phyloP scores from a whole-genome alignment of 2,797 vertebrate species.

The Lateolabrax maculatus region DNA sequence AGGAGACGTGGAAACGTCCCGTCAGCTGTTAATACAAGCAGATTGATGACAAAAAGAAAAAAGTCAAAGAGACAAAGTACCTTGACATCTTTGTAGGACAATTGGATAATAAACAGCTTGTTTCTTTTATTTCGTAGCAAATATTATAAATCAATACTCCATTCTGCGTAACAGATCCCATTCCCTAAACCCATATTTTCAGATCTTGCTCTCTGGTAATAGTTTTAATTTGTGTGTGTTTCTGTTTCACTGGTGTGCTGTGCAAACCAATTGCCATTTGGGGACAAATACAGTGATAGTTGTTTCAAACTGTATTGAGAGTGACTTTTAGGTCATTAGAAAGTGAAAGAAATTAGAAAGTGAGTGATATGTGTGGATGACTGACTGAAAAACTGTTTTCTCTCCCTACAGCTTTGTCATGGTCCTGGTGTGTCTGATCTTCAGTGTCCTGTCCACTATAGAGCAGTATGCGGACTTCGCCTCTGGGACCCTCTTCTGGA shows the following conservation, averaged over 20 bases:
- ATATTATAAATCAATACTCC: neutral
- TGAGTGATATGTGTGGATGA: conserved; percentile 3
- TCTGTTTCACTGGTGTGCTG: neutral
- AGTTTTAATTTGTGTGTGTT: neutral
- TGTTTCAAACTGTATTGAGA: neutral
- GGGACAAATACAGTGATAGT: neutral
- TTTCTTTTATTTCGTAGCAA: conserved; percentile 5
- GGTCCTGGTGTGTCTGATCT: conserved; percentile 93
- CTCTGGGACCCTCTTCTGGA: conserved; percentile 92
- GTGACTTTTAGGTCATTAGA: neutral
- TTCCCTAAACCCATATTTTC: neutral
- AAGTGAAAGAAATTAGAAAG: too few species aligned
- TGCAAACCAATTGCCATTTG: neutral
- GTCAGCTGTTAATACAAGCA: conserved; percentile 59
- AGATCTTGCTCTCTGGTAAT: neutral
- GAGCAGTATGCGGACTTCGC: conserved; percentile 93
- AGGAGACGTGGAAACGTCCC: conserved; percentile 69
- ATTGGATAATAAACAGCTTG: neutral
- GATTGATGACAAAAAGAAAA: conserved; percentile 54
- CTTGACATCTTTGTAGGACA: conserved; percentile 4
- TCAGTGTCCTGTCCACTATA: conserved; percentile 93
- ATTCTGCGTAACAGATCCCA: neutral
- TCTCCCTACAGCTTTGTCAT: conserved; percentile 87
- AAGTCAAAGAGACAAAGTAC: conserved; percentile 11
- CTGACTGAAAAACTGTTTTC: conserved; percentile 19